Percentiles rank a stretch among this genome's conserved stretches.
phyloP scores from a whole-genome alignment of 2,888 invertebrate genomes.

The Pogonocherus hispidulus region DNA sequence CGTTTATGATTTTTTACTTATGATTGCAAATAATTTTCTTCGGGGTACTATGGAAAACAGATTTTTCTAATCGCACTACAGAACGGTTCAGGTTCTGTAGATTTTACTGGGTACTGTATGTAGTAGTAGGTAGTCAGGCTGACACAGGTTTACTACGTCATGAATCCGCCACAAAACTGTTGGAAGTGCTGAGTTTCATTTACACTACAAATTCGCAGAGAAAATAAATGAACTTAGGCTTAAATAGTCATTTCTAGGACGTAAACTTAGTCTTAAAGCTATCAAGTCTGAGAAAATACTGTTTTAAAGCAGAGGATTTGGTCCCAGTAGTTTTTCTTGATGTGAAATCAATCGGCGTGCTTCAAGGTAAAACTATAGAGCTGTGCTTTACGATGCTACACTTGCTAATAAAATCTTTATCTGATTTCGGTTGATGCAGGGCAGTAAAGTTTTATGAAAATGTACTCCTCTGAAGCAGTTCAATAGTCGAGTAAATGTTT shows the following conservation, averaged over 20 bases:
- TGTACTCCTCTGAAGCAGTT: neutral
- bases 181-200: neutral
- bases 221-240: neutral
- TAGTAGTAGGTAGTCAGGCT: too few species aligned
- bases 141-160: too few species aligned
- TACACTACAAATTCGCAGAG: neutral
- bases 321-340: neutral
- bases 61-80: too few species aligned
- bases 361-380: neutral
- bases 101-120: too few species aligned
- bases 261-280: neutral
- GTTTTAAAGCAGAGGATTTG: neutral
- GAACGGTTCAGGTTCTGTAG: too few species aligned
- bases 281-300: neutral
- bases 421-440: conserved; percentile 2
- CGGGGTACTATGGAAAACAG: too few species aligned
- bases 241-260: neutral
- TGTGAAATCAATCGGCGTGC: neutral
- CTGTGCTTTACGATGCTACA: neutral
- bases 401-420: conserved; percentile 6
- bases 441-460: conserved; percentile 4
- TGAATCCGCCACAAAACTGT: neutral
- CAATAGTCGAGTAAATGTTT: conserved; percentile 1
- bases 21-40: too few species aligned
- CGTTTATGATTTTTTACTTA: too few species aligned